These are phyloP conservation scores for Hydrozoanthus tunicans DNA, from an alignment of 64 coral and sea anemone genomes.

Conservation along the genomic window DNA sequence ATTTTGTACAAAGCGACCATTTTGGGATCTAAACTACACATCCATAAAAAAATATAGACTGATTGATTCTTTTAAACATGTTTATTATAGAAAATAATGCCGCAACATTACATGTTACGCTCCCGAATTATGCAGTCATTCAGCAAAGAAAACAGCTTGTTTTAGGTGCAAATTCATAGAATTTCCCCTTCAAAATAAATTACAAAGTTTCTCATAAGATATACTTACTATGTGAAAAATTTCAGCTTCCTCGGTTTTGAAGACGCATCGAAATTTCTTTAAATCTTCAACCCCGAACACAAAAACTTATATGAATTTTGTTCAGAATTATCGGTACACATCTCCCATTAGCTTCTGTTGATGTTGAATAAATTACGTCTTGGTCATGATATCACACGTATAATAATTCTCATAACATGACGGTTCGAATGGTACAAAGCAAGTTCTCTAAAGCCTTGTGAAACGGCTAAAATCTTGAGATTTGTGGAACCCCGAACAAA, in stretches of 20 bases:
- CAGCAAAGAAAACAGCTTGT: neutral
- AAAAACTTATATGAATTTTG: too few relatives aligned
- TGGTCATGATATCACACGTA: too few relatives aligned
- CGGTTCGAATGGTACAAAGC: neutral
- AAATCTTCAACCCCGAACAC: too few relatives aligned
- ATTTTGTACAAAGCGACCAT: too few relatives aligned
- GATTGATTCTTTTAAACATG: neutral
- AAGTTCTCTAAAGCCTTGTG: slow-evolving; percentile 1
- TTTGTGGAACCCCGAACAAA: neutral
- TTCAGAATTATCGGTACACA: too few relatives aligned
- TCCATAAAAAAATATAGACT: neutral
- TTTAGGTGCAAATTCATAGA: neutral
- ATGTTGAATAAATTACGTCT: too few relatives aligned
- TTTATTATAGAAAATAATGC: slow-evolving; percentile 1
- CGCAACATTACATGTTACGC: neutral
- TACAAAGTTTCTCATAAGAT: slow-evolving; percentile 3
- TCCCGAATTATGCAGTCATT: slow-evolving; percentile 7
- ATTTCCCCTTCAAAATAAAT: neutral
- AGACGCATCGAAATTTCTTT: too few relatives aligned
- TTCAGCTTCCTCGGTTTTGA: neutral
- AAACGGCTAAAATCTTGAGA: neutral
- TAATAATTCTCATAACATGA: too few relatives aligned
- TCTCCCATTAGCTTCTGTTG: too few relatives aligned
- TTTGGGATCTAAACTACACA: neutral
- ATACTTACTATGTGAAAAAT: slow-evolving; percentile 10